These are phyloP conservation scores for Diorhabda carinulata DNA, from an alignment of 1,140 invertebrate genomes.

Conservation along the genomic window DNA sequence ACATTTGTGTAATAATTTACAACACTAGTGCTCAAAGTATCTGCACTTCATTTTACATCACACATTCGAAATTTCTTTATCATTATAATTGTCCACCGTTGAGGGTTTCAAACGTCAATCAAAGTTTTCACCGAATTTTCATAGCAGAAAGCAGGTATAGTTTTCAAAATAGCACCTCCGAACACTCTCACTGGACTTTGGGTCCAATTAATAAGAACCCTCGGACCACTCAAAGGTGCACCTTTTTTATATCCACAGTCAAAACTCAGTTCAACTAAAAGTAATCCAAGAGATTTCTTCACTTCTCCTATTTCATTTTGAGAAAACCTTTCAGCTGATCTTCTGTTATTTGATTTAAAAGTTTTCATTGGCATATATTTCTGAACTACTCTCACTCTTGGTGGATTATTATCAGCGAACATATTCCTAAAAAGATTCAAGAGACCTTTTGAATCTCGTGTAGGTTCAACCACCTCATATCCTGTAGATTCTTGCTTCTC, in stretches of 20 bases:
- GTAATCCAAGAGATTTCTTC: constrained; percentile 46
- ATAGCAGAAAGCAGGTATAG: constrained; percentile 48
- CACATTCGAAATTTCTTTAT: too few relatives aligned
- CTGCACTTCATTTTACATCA: too few relatives aligned
- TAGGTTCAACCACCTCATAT: neutral
- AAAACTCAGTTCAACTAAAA: constrained; percentile 50
- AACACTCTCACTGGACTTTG: constrained; percentile 54
- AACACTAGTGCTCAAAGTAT: too few relatives aligned
- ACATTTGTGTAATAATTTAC: too few relatives aligned
- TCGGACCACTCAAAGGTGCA: constrained; percentile 49
- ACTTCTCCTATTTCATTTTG: constrained; percentile 1
- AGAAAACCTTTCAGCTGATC: neutral
- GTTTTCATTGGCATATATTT: neutral
- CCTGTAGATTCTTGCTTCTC: neutral
- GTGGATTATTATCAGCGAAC: neutral
- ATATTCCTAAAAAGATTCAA: constrained; percentile 4
- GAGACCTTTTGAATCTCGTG: constrained; percentile 5
- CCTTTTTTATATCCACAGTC: constrained; percentile 52
- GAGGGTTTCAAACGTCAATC: too few relatives aligned
- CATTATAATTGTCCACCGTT: too few relatives aligned
- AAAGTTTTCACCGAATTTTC: neutral
- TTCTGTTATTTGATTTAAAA: neutral
- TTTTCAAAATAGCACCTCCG: constrained; percentile 55
- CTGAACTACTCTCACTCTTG: constrained; percentile 6
- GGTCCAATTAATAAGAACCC: constrained; percentile 55